Conservation (phyloP, 1,140 invertebrate genomes). For the Colletes gigas region DNA sequence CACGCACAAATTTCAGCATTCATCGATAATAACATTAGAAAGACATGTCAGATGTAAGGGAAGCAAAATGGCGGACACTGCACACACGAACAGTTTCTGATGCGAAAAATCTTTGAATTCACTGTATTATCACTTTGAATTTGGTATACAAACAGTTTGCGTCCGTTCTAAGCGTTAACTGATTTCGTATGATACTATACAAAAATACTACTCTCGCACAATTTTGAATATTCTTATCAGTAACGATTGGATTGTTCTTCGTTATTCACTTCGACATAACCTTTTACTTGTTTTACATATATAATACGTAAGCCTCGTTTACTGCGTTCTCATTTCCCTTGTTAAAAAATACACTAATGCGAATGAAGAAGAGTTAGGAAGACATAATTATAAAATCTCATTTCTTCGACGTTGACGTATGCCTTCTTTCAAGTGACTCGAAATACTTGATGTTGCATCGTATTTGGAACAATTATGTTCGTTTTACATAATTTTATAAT, state of each 20-base stretch:
- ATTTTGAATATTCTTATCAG: background rate
- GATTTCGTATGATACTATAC: constrained; percentile 20
- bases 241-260: constrained; percentile 4
- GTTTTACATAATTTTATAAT: constrained; percentile 1
- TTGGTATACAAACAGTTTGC: constrained; percentile 16
- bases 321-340: background rate
- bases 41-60: constrained; percentile 75
- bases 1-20: constrained; percentile 66
- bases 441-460: background rate
- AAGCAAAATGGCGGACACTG: constrained; percentile 70
- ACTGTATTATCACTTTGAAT: constrained; percentile 28
- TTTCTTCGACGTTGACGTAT: background rate
- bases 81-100: constrained; percentile 51
- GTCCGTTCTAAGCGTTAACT: constrained; percentile 21
- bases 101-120: constrained; percentile 60
- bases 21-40: constrained; percentile 79
- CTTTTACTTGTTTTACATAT: constrained; percentile 18
- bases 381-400: background rate
- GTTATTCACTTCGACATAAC: constrained; percentile 49
- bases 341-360: background rate
- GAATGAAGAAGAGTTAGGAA: background rate
- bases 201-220: constrained; percentile 3
- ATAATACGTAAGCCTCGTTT: constrained; percentile 6
- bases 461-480: background rate
- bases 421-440: background rate